Conservation (phyloP, 2,113 vertebrate genomes). For the Nettapus auritus region DNA sequence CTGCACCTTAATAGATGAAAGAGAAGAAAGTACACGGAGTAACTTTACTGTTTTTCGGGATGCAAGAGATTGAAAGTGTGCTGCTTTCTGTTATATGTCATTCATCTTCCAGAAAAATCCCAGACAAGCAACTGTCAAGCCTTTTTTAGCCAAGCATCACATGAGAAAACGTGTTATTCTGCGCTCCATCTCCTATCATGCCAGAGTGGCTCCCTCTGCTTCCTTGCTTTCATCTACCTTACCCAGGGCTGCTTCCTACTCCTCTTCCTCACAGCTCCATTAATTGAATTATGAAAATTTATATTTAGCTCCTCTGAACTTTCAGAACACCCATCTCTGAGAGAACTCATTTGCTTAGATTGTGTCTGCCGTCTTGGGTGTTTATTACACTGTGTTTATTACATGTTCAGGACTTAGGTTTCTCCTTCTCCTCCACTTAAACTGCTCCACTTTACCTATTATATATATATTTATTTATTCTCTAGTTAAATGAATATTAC, state of each 20-base stretch:
- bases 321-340: neutral
- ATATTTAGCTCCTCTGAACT: neutral
- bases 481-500: neutral
- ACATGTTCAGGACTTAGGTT: neutral
- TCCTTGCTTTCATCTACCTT: neutral
- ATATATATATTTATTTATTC: neutral
- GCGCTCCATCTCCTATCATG: rapidly evolving
- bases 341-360: neutral
- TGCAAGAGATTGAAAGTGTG: neutral
- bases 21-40: neutral
- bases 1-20: neutral
- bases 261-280: neutral
- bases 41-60: neutral
- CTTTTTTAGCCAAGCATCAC: neutral
- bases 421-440: neutral
- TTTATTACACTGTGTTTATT: neutral
- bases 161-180: neutral
- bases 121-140: neutral
- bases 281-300: neutral
- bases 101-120: neutral
- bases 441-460: neutral
- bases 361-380: neutral
- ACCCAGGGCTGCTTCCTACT: neutral
- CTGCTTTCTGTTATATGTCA: neutral
- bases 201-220: neutral